Base-by-base conservation (phyloP, 2,113 vertebrate species). In the Pelobates fuscus region DNA sequence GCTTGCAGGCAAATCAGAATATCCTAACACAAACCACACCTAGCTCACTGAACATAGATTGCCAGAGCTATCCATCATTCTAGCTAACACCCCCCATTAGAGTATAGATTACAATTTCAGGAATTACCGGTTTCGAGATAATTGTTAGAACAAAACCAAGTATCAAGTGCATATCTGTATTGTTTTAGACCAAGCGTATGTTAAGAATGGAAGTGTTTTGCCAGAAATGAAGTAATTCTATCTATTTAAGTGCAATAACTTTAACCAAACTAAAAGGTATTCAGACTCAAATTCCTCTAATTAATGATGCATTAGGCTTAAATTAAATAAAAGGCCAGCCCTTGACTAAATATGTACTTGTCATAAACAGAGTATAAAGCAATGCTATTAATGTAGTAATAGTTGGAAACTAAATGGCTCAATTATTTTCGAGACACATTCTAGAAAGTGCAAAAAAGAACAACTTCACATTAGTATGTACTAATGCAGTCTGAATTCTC, bases 1-100 rank as follows among this genome's bases (percentile, higher is more conserved):
- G 61, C 71, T 66, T 65, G 23, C 52, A 58, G 62, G 71, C 49
- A 67, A 52, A 24, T 15, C 23, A 37, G 49, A 58, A 41, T 74
- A 11, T 21, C 17, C 11, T 57, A 43, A 74, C 30, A 44, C 24
- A 27, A 57, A 43, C 61, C 71, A 57, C 49, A 66, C 61, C 52
- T 23, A 26, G 20, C 37, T 6, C n/a, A 27, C 15, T 72, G 37
- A 24, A 10, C 11, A 20, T 32, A 58, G 41, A 27, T n/a, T 27
- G 30, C 18, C 30, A 57, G 11, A 43, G 24, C 41, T 30, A 64
- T 54, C 11, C 14, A 72, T 64, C 23, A 74, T 43, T 17, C 27
- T 2, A 57, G 18, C 15, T 54, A 57, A 44, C 17, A 55, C 21
- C 15, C 41, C 20, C 20, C 15, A 54, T n/a, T 7, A 8, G 3